These are phyloP conservation scores for Crambe crambe DNA, from an alignment of 37 sponge, comb jelly and placozoan genomes.

Conservation along the genomic window DNA sequence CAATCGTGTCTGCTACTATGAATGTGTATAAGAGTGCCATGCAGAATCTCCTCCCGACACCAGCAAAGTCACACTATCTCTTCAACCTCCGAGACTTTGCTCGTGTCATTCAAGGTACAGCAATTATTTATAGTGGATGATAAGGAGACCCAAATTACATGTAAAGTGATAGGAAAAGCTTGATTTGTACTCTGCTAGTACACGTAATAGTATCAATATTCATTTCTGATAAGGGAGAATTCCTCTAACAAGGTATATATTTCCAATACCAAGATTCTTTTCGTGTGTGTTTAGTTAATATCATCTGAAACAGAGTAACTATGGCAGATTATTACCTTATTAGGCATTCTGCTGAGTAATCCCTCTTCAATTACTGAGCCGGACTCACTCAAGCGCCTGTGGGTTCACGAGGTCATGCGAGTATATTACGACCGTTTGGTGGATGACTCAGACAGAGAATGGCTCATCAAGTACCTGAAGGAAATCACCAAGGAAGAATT, in stretches of 20 bases:
- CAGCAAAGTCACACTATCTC: slow-evolving; percentile 95
- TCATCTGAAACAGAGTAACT: too few relatives aligned
- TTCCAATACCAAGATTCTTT: too few relatives aligned
- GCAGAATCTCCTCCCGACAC: slow-evolving; percentile 92
- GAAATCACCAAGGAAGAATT: slow-evolving; percentile 61
- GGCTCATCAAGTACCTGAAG: slow-evolving; percentile 83
- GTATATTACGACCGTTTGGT: slow-evolving; percentile 98
- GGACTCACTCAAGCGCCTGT: slow-evolving; percentile 55
- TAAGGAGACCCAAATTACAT: too few relatives aligned
- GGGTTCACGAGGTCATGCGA: slow-evolving; percentile 86
- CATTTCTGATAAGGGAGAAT: too few relatives aligned
- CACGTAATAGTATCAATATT: too few relatives aligned
- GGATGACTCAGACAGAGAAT: slow-evolving; percentile 85
- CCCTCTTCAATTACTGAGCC: slow-evolving; percentile 35
- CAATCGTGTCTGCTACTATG: slow-evolving; percentile 85
- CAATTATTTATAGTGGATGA: background rate
- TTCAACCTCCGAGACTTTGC: slow-evolving; percentile 97
- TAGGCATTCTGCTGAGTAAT: slow-evolving; percentile 72
- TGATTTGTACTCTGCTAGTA: too few relatives aligned
- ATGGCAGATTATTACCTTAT: background rate
- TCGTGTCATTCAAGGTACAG: slow-evolving; percentile 88
- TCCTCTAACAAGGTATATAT: too few relatives aligned
- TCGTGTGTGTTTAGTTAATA: too few relatives aligned
- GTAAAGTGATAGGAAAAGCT: too few relatives aligned
- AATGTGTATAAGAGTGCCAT: slow-evolving; percentile 91